phyloP scores from a whole-genome alignment of 2,888 invertebrate genomes.

The Rhopalosiphum nymphaeae region DNA sequence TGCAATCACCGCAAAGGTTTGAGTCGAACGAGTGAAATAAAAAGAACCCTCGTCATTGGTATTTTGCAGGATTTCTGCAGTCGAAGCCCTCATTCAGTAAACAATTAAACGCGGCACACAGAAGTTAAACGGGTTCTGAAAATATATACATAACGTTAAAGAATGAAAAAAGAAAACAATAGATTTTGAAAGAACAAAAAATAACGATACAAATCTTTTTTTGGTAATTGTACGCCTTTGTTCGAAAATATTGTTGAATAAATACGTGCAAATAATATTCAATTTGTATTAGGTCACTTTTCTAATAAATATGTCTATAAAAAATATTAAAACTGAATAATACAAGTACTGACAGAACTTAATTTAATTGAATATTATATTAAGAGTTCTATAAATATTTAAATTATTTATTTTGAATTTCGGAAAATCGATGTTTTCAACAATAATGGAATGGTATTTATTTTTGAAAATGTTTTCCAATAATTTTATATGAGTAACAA shows the following conservation, averaged over 20 bases:
- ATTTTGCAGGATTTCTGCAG: slow-evolving; percentile 18
- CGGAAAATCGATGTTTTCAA: not conserved
- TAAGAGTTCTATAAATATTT: not conserved
- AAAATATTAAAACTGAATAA: slow-evolving; percentile 16
- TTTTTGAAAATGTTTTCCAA: not conserved
- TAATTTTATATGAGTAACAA: not conserved
- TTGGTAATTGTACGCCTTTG: slow-evolving; percentile 4
- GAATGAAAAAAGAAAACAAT: slow-evolving; percentile 21
- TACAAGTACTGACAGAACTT: not conserved
- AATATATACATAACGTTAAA: not conserved
- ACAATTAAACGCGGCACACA: slow-evolving; percentile 38
- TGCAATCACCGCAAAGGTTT: slow-evolving; percentile 26
- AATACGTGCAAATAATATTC: slow-evolving; percentile 41
- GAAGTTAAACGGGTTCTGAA: slow-evolving; percentile 19
- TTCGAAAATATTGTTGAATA: not conserved
- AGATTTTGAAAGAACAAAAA: not conserved
- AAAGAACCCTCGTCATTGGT: slow-evolving; percentile 57
- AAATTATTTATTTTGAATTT: not conserved
- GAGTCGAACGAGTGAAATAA: slow-evolving; percentile 53
- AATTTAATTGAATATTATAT: not conserved
- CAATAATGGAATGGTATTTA: not conserved
- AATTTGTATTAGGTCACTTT: not conserved
- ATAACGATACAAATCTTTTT: slow-evolving; percentile 29
- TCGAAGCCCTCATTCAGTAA: slow-evolving; percentile 17
- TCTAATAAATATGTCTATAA: not conserved